Evolutionary conservation across 2,797 vertebrate species (phyloP).

Genomic region (Amphiprion clarkii): DNA sequence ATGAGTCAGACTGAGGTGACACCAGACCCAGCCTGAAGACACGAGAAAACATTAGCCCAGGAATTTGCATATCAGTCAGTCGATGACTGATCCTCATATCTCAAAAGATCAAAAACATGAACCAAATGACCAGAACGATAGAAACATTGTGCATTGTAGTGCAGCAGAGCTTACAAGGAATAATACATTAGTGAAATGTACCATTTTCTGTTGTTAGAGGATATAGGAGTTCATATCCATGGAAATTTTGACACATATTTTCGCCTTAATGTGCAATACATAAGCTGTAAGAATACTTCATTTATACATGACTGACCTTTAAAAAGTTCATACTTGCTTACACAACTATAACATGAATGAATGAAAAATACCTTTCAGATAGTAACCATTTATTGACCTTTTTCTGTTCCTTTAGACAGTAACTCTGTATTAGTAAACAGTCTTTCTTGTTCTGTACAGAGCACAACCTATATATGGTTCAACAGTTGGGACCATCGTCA

Average conservation of each 20-base stretch:
- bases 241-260: not conserved
- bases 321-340: not conserved
- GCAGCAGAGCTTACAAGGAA: not conserved
- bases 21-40: not conserved
- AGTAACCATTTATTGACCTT: not conserved
- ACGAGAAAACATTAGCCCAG: not conserved
- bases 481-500: conserved; percentile 58
- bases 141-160: not conserved
- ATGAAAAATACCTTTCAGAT: not conserved
- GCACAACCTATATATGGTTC: conserved; percentile 47
- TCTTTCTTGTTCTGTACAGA: conserved; percentile 11
- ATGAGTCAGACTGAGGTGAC: conserved; percentile 8
- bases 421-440: conserved; percentile 18
- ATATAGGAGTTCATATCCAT: not conserved
- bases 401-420: conserved; percentile 10
- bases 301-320: not conserved
- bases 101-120: conserved; percentile 3
- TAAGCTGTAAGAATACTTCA: not conserved
- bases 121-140: conserved; percentile 13
- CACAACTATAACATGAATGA: not conserved
- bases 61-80: conserved; percentile 22
- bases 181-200: not conserved
- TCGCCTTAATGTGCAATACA: conserved; percentile 1
- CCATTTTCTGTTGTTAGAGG: not conserved
- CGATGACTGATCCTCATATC: conserved; percentile 18